Percentiles rank a stretch among this genome's conserved stretches.
Conservation (phyloP, 2,113 vertebrate genomes). For the Lonchura striata region DNA sequence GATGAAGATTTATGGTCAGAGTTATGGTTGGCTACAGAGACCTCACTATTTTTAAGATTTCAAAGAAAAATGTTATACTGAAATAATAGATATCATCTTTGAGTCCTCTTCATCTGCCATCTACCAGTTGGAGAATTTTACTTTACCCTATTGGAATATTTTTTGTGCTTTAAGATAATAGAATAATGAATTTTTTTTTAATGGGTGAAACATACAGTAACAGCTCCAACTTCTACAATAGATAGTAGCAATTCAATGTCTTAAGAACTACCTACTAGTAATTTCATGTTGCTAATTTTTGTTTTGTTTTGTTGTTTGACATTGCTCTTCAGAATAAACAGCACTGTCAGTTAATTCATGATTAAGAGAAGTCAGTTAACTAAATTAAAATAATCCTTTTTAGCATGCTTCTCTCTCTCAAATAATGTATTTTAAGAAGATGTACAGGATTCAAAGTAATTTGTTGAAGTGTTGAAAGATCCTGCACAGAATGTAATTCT, state of each 20-base stretch:
- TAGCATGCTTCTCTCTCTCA: background rate
- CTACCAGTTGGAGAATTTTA: background rate
- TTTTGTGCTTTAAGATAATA: background rate
- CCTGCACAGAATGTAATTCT: background rate
- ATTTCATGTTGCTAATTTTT: conserved; percentile 9
- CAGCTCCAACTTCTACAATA: background rate
- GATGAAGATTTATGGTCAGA: background rate
- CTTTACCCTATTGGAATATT: background rate
- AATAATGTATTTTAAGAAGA: background rate
- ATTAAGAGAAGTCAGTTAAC: background rate
- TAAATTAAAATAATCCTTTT: conserved; percentile 18
- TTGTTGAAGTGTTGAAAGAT: background rate
- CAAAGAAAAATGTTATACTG: background rate
- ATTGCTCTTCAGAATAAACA: background rate
- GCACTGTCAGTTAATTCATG: background rate
- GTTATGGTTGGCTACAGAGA: background rate
- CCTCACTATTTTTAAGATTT: background rate
- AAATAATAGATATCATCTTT: background rate
- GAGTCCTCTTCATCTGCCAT: background rate
- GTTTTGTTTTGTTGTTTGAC: conserved; percentile 23
- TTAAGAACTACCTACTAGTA: background rate
- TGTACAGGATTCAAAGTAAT: background rate
- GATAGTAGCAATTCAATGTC: background rate
- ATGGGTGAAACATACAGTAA: background rate
- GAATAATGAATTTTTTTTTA: background rate